Percentiles rank a stretch among this genome's conserved stretches.
Evolutionary conservation across 2,113 vertebrate genomes (phyloP).

Genomic region (Melanotaenia duboulayi): DNA sequence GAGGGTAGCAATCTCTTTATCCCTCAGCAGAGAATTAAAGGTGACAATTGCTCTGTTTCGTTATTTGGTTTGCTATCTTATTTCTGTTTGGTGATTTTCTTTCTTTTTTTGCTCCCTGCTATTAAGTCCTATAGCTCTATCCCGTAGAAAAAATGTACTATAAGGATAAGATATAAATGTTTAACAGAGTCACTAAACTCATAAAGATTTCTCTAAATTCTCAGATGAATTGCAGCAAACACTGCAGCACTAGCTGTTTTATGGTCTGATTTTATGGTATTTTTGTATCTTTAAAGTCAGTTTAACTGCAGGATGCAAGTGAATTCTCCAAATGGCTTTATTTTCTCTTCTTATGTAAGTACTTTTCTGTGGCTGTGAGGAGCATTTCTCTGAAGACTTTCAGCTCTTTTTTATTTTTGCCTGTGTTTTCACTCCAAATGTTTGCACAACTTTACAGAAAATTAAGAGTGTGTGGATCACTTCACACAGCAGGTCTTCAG

Average conservation of each 20-base stretch:
- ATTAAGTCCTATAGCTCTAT: neutral
- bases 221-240: constrained; percentile 1
- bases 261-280: neutral
- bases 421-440: neutral
- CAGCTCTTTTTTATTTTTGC: constrained; percentile 8
- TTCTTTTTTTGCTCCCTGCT: constrained; percentile 14
- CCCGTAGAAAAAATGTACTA: constrained; percentile 34
- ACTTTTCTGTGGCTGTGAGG: neutral
- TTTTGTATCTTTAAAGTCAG: neutral
- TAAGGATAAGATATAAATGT: constrained; percentile 18
- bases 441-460: constrained; percentile 30
- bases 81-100: constrained; percentile 27
- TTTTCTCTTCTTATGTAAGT: constrained; percentile 11
- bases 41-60: constrained; percentile 70
- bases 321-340: constrained; percentile 9
- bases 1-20: constrained; percentile 74
- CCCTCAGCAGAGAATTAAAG: constrained; percentile 64
- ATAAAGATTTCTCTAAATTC: constrained; percentile 32
- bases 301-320: neutral
- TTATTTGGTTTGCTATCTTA: constrained; percentile 40
- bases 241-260: neutral
- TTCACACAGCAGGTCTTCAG: constrained; percentile 18
- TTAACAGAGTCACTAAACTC: constrained; percentile 25
- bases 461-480: constrained; percentile 21
- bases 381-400: constrained; percentile 16